Evolutionary conservation across 2,797 vertebrate species (phyloP).

Genomic region (Helicolenus hilgendorfi): DNA sequence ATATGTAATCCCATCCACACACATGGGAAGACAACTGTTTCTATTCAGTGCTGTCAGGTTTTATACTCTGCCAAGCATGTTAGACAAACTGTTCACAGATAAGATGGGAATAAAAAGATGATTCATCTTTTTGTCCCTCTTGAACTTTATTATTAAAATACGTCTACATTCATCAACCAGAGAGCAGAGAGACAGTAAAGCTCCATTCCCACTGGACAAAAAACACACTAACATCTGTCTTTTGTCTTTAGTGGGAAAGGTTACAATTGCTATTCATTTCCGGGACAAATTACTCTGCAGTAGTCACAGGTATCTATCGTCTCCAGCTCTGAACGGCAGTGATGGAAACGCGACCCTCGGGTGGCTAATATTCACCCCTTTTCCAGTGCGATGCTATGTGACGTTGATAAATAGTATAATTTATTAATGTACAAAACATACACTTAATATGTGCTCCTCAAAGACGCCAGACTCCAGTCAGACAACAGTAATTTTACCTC

Average conservation of each 20-base stretch:
- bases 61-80: background rate
- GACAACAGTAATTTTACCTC: no score
- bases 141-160: background rate
- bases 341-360: background rate
- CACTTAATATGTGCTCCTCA: background rate
- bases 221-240: background rate
- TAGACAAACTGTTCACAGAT: conserved; percentile 5
- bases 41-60: background rate
- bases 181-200: background rate
- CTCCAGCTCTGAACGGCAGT: background rate
- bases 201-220: background rate
- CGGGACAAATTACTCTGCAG: background rate
- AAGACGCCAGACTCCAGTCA: background rate
- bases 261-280: background rate
- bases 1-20: background rate
- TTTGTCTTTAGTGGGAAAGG: background rate
- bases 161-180: background rate
- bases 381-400: background rate
- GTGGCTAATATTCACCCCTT: background rate
- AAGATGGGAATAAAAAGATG: background rate
- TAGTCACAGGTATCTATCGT: background rate
- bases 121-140: background rate
- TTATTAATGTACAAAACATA: background rate
- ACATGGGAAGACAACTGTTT: background rate
- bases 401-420: background rate